phyloP scores from a whole-genome alignment of 2,797 vertebrate species.

The Cynodonichthys magdalenae region DNA sequence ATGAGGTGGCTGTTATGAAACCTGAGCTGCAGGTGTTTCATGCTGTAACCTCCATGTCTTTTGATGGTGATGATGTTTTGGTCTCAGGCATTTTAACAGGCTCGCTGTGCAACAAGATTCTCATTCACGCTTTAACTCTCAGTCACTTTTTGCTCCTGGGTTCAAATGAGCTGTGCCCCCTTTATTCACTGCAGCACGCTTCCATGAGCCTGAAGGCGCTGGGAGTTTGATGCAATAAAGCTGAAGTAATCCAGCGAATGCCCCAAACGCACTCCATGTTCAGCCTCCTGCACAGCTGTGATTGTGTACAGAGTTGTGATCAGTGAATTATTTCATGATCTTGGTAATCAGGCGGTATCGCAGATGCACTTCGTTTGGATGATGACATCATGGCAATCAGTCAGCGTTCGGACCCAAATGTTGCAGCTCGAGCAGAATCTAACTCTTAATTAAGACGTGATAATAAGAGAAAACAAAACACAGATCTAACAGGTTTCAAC shows the following conservation, averaged over 20 bases:
- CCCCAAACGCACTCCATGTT: conserved; percentile 62
- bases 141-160: conserved; percentile 48
- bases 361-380: conserved; percentile 62
- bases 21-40: conserved; percentile 12
- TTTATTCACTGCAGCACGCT: conserved; percentile 56
- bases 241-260: conserved; percentile 72
- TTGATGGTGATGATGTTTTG: conserved; percentile 39
- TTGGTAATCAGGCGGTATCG: conserved; percentile 61
- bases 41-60: conserved; percentile 15
- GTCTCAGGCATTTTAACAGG: conserved; percentile 42
- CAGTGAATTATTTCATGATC: conserved; percentile 68
- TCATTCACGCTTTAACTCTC: conserved; percentile 51
- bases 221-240: conserved; percentile 59
- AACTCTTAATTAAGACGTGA: conserved; percentile 67
- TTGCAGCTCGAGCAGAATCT: conserved; percentile 51
- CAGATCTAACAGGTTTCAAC: conserved; percentile 45
- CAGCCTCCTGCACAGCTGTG: conserved; percentile 70
- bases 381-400: conserved; percentile 51
- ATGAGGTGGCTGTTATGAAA: conserved; percentile 33
- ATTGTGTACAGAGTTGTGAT: conserved; percentile 65
- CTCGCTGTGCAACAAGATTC: conserved; percentile 47
- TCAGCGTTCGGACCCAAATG: conserved; percentile 53
- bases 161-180: conserved; percentile 57
- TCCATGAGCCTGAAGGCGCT: conserved; percentile 61
- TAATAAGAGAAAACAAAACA: conserved; percentile 51